Evolutionary conservation across 2,888 invertebrate species (phyloP).

Genomic region (Pyrocoelia pectoralis): DNA sequence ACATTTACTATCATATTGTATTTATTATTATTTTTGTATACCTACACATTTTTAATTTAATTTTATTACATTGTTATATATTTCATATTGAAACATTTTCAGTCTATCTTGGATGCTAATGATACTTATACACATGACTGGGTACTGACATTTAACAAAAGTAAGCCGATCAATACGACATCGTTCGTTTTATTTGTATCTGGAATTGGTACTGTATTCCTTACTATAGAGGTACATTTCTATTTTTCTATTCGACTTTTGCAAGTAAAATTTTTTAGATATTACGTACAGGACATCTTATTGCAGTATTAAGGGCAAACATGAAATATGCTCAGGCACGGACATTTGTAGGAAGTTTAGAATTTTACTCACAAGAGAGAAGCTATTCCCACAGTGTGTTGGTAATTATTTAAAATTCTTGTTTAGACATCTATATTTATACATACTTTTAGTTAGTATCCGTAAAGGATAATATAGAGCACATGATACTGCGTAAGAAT

Average conservation of each 20-base stretch:
- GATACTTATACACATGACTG: constrained; percentile 21
- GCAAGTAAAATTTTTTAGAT: constrained; percentile 16
- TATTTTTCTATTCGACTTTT: neutral
- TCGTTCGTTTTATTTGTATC: constrained; percentile 22
- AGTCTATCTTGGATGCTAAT: constrained; percentile 17
- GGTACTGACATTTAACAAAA: constrained; percentile 12
- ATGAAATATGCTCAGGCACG: constrained; percentile 17
- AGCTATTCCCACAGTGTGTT: constrained; percentile 8
- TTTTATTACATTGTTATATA: too few species aligned
- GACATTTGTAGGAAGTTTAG: constrained; percentile 19
- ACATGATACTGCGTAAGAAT: constrained; percentile 1
- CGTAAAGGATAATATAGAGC: constrained; percentile 8
- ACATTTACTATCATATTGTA: too few species aligned
- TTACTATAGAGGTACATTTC: constrained; percentile 18
- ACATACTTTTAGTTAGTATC: constrained; percentile 16
- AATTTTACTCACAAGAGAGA: constrained; percentile 11
- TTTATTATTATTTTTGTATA: too few species aligned
- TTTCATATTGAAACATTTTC: too few species aligned
- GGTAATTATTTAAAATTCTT: constrained; percentile 18
- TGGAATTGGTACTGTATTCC: constrained; percentile 25
- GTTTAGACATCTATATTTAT: neutral
- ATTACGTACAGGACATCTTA: constrained; percentile 22
- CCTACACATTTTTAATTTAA: too few species aligned
- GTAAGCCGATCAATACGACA: constrained; percentile 14
- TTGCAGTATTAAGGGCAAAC: constrained; percentile 19